Evolutionary conservation across 2,888 invertebrate genomes (phyloP), one percentile per base, ranked within the genome.

Genomic region (Poecilus cupreus): DNA sequence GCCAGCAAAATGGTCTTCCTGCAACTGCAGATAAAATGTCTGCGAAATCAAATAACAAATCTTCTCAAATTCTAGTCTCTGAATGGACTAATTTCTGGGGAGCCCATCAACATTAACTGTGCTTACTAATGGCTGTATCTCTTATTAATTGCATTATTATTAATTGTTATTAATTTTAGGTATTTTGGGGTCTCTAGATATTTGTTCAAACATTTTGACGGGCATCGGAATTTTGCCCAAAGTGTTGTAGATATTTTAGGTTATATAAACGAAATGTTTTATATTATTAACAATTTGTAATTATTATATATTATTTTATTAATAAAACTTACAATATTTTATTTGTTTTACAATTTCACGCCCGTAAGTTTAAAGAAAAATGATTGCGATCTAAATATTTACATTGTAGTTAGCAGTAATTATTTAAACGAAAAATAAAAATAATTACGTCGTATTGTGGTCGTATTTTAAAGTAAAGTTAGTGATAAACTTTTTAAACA

Each of bases 1-100:
- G 76, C 82, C 84, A 85, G 80, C 8, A 32, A 6, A 84, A 85
- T 77, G 78, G 78, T 18, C n/a, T 22, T 46, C 79, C 79, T 70
- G 68, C 70, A 37, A 20, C 32, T 13, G 68, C 64, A 68, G 78
- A 78, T 10, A 64, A 68, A 46, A 10, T 32, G 32, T 32, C 32
- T 32, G 32, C 32, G 18, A 24, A 13, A 46, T 77, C 39, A 77
- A 78, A 49, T 64, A 78, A 11, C 10, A 78, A 68, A 68, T 68
- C 79, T 11, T n/a, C 79, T 37, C 46, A 49, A 78, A 18, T 60
- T 74, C 75, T 81, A 74, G 75, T 81, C 74, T 32, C 75, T 49
- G 81, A 81, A 20, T 81, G 81, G 81, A 18, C 60, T 11, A 64
- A 43, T 60, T 0, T 75, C 22, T 81, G 74, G 74, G 81, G 51